A percentile compares a stretch with the other conserved stretches of the same genome.
Evolutionary conservation across 2,888 invertebrate species (phyloP).

Genomic region (Diarsia dahlii): DNA sequence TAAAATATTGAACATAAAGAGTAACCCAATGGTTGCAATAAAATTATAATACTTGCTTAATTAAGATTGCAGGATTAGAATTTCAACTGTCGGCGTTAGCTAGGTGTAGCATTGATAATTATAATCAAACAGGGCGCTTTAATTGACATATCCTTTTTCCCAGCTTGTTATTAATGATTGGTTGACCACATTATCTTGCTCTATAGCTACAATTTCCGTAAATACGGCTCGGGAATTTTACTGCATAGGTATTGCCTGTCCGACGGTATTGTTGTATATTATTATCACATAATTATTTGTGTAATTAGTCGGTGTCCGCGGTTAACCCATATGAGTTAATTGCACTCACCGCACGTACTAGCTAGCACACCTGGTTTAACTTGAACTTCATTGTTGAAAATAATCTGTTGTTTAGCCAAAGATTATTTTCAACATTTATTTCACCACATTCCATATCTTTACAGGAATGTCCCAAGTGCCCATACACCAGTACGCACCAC

Average conservation of each 20-base stretch:
- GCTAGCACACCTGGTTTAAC: background rate
- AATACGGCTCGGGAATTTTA: background rate
- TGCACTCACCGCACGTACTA: background rate
- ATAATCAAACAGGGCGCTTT: background rate
- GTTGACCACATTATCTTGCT: background rate
- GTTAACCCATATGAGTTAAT: constrained; percentile 4
- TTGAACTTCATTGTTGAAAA: background rate
- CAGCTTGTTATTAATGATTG: background rate
- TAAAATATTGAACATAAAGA: background rate
- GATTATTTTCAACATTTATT: too few species aligned
- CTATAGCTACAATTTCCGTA: background rate
- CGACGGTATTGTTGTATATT: background rate
- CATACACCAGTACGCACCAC: background rate
- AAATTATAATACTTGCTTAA: too few species aligned
- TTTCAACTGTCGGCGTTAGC: background rate
- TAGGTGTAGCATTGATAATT: background rate
- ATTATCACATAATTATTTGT: constrained; percentile 8
- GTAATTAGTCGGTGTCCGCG: background rate
- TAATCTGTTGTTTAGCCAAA: too few species aligned
- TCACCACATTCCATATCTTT: too few species aligned
- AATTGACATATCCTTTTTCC: background rate
- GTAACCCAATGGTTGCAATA: background rate
- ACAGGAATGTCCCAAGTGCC: background rate
- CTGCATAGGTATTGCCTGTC: constrained; percentile 13
- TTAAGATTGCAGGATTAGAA: background rate